phyloP scores from a whole-genome alignment of 2,888 invertebrate genomes.

The Leptarthrus brevirostris region DNA sequence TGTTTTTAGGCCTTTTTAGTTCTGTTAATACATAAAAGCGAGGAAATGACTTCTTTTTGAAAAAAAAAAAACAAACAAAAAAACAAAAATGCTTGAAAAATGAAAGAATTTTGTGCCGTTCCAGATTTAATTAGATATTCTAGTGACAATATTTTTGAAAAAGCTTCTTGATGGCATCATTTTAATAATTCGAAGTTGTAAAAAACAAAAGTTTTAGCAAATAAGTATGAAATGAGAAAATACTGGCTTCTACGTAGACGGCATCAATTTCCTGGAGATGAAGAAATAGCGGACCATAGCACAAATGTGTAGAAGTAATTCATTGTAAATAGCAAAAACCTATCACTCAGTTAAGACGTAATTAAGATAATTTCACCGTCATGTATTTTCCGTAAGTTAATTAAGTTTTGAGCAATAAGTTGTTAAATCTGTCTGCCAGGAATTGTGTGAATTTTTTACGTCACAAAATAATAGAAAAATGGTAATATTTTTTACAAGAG shows the following conservation, averaged over 20 bases:
- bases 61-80: no score
- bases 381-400: conserved; percentile 30
- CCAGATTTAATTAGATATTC: not conserved
- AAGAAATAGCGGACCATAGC: conserved; percentile 43
- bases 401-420: conserved; percentile 23
- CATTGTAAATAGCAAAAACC: not conserved
- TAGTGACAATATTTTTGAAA: not conserved
- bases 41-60: not conserved
- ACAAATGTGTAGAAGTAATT: conserved; percentile 10
- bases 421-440: conserved; percentile 41
- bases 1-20: conserved; percentile 36
- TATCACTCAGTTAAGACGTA: not conserved
- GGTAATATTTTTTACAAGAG: conserved; percentile 28
- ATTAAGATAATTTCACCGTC: conserved; percentile 5
- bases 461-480: conserved; percentile 4
- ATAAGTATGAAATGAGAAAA: not conserved
- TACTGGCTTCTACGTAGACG: not conserved
- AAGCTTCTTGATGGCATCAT: not conserved
- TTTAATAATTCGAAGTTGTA: no score
- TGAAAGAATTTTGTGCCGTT: conserved; percentile 36
- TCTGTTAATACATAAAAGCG: conserved; percentile 14
- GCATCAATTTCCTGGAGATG: not conserved
- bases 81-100: not conserved
- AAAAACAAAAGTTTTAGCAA: no score
- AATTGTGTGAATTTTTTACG: conserved; percentile 37